phyloP scores from a whole-genome alignment of 2,113 vertebrate species.

The Nestor notabilis region DNA sequence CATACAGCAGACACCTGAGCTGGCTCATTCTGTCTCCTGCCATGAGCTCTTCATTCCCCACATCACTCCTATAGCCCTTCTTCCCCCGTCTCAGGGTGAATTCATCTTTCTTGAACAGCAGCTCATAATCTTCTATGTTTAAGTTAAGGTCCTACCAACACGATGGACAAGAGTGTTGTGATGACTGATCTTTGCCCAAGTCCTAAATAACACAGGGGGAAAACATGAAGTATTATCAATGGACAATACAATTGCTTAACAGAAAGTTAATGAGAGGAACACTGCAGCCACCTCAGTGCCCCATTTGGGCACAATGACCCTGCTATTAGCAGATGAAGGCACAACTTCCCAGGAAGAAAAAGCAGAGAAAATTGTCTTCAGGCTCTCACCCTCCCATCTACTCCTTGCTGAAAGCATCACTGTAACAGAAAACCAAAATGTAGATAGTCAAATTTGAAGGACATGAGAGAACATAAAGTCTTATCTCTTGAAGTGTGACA shows the following conservation, averaged over 20 bases:
- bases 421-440: neutral
- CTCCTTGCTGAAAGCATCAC: neutral
- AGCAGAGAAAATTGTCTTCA: neutral
- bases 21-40: neutral
- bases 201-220: neutral
- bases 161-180: neutral
- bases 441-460: neutral
- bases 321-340: neutral
- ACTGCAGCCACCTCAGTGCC: neutral
- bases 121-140: neutral
- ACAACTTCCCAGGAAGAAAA: neutral
- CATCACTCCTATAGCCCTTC: neutral
- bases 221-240: neutral
- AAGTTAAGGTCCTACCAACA: neutral
- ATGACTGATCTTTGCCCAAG: neutral
- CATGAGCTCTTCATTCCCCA: rapidly evolving
- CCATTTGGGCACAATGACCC: neutral
- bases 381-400: neutral
- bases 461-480: neutral
- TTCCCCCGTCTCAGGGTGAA: neutral
- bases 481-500: neutral
- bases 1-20: neutral
- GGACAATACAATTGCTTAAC: neutral
- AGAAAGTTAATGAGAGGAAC: neutral
- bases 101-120: neutral